Evolutionary conservation across 2,797 vertebrate genomes (phyloP).

Genomic region (Trematomus bernacchii): DNA sequence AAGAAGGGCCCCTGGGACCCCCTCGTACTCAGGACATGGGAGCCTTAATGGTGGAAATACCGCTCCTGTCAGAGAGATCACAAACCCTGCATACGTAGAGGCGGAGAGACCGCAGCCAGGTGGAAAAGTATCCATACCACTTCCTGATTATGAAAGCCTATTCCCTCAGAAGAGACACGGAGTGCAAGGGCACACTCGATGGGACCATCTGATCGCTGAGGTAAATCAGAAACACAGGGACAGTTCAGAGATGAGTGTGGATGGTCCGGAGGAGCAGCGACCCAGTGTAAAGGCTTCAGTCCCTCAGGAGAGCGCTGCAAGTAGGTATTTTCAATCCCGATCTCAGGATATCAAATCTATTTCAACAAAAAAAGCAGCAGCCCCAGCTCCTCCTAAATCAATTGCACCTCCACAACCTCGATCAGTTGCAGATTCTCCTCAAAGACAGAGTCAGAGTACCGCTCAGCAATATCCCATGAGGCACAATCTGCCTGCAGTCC

Average conservation of each 20-base stretch:
- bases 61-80: conserved; percentile 51
- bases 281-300: conserved; percentile 17
- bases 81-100: conserved; percentile 60
- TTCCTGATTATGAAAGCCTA: conserved; percentile 85
- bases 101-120: conserved; percentile 40
- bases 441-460: conserved; percentile 40
- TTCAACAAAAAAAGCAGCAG: conserved; percentile 57
- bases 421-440: conserved; percentile 32
- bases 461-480: conserved; percentile 38
- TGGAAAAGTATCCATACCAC: conserved; percentile 70
- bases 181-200: conserved; percentile 78
- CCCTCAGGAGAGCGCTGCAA: conserved; percentile 42
- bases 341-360: conserved; percentile 46
- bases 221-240: conserved; percentile 80
- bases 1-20: conserved; percentile 60
- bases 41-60: conserved; percentile 35
- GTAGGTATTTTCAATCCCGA: conserved; percentile 39
- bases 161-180: conserved; percentile 85
- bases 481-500: conserved; percentile 30
- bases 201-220: conserved; percentile 87
- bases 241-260: conserved; percentile 83
- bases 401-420: conserved; percentile 15
- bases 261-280: conserved; percentile 64
- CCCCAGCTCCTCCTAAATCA: conserved; percentile 71
- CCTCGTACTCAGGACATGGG: conserved; percentile 24